Conservation (phyloP, 2,113 vertebrate species). For the Oncorhynchus masou region DNA sequence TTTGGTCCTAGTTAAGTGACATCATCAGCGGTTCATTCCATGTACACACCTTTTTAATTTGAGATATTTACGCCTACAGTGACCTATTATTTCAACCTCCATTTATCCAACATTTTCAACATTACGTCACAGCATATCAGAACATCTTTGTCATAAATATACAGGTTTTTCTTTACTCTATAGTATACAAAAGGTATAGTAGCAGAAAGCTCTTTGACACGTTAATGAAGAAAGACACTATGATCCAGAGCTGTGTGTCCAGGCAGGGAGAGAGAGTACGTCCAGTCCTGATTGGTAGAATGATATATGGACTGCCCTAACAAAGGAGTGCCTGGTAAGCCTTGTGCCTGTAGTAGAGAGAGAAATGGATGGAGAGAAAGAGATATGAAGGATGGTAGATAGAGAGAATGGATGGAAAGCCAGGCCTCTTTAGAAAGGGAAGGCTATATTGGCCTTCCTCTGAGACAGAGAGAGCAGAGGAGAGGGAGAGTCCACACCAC, state of each 20-base stretch:
- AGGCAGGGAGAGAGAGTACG: conserved; percentile 79
- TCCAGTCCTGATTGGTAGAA: conserved; percentile 89
- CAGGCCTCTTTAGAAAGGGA: conserved; percentile 89
- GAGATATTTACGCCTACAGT: too few relatives aligned
- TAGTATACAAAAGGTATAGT: not conserved
- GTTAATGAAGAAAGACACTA: not conserved
- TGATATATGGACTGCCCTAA: conserved; percentile 93
- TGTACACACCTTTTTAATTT: too few relatives aligned
- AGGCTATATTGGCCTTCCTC: conserved; percentile 91
- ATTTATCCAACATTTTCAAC: too few relatives aligned
- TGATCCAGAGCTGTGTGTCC: conserved; percentile 38
- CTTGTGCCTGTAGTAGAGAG: conserved; percentile 80
- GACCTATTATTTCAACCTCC: too few relatives aligned
- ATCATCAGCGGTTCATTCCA: too few relatives aligned
- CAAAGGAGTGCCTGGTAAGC: conserved; percentile 87
- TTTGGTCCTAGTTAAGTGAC: too few relatives aligned
- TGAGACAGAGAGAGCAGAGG: conserved; percentile 84
- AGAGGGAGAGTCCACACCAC: conserved; percentile 85
- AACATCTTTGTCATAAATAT: too few relatives aligned
- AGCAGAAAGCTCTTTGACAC: conserved; percentile 17
- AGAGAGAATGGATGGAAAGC: conserved; percentile 52
- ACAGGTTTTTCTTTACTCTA: too few relatives aligned
- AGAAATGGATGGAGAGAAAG: conserved; percentile 13
- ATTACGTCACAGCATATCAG: too few relatives aligned
- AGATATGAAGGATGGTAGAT: conserved; percentile 26